Conservation (phyloP, 2,113 vertebrate genomes). For the Carassius carassius region DNA sequence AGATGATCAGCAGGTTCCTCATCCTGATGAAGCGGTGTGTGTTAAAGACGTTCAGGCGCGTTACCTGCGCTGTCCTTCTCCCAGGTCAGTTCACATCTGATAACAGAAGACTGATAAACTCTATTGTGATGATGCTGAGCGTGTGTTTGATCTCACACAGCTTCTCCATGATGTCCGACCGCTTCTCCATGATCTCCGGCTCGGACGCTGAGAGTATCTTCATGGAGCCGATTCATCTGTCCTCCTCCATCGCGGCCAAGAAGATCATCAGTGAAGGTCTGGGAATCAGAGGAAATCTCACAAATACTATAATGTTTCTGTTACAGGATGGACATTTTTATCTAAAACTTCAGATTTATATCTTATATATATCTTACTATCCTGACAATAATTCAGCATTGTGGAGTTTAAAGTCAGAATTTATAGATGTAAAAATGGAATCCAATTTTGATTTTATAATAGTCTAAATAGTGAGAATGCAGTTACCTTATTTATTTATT, state of each 20-base stretch:
- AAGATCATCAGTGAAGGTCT: conserved; percentile 94
- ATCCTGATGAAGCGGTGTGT: conserved; percentile 61
- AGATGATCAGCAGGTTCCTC: conserved; percentile 68
- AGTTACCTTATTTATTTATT: no score
- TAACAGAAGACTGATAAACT: not conserved
- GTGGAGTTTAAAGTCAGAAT: no score
- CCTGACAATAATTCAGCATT: no score
- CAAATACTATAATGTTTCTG: no score
- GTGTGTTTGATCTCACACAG: conserved; percentile 5
- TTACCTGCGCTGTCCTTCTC: conserved; percentile 91
- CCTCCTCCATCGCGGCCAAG: conserved; percentile 89
- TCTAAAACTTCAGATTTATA: no score
- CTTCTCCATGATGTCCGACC: conserved; percentile 68
- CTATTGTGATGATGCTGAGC: not conserved
- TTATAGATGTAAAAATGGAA: no score
- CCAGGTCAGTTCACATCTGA: conserved; percentile 68
- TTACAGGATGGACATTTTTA: no score
- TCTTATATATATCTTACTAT: no score
- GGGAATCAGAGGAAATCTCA: not conserved
- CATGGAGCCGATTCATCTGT: conserved; percentile 97
- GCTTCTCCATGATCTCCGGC: conserved; percentile 81
- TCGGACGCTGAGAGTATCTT: conserved; percentile 91
- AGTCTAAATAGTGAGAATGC: no score
- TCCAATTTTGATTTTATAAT: no score
- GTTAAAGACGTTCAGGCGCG: conserved; percentile 82